Evolutionary conservation across 1,140 invertebrate species (phyloP).

Genomic region (Helicoverpa armigera): DNA sequence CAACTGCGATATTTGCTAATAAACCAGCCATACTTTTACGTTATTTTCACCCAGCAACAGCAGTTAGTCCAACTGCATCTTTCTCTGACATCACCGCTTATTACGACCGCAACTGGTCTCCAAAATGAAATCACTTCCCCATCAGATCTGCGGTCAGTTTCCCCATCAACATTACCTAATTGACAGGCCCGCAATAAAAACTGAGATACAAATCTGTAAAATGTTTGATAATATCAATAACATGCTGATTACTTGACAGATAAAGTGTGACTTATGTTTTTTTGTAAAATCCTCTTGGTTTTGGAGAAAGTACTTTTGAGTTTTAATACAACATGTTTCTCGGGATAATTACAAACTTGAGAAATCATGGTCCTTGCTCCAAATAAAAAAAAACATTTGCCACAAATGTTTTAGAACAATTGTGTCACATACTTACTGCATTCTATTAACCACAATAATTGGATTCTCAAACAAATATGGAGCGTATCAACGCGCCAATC

Average conservation of each 20-base stretch:
- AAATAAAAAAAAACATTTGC: background rate
- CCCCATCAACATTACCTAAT: slow-evolving; percentile 15
- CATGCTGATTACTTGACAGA: background rate
- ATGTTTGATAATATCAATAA: background rate
- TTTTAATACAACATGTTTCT: too few relatives aligned
- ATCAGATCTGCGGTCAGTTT: slow-evolving; percentile 31
- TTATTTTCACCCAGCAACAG: too few relatives aligned
- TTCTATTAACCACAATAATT: background rate
- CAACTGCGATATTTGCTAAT: too few relatives aligned
- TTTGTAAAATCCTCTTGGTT: too few relatives aligned
- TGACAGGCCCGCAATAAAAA: background rate
- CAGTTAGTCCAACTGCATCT: background rate
- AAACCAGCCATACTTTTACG: too few relatives aligned
- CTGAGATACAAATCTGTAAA: background rate
- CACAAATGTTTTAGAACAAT: background rate
- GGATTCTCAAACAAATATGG: background rate
- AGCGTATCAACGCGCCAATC: background rate
- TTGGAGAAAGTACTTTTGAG: too few relatives aligned
- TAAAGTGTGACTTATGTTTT: background rate
- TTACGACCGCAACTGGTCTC: slow-evolving; percentile 5
- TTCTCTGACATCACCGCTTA: background rate
- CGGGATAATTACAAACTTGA: too few relatives aligned
- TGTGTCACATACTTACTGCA: background rate
- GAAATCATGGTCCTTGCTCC: background rate
- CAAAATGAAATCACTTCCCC: slow-evolving; percentile 23